Percentiles rank a stretch among this genome's conserved stretches.
Evolutionary conservation across 2,113 vertebrate species (phyloP).

Genomic region (Syngnathus scovelli): DNA sequence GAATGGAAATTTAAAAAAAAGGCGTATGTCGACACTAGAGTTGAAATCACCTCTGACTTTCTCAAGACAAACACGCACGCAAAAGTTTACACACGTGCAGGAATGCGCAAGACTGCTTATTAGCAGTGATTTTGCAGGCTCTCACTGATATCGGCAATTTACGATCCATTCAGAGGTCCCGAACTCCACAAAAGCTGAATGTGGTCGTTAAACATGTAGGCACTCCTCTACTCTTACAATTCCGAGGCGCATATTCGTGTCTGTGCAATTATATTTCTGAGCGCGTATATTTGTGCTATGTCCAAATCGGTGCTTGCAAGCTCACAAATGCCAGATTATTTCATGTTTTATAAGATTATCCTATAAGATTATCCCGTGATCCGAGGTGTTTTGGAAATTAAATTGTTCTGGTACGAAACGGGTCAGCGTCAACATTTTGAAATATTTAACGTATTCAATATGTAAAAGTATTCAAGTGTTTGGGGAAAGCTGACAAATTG

Average conservation of each 20-base stretch:
- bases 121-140: slow-evolving; percentile 36
- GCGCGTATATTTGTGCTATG: not conserved
- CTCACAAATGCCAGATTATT: not conserved
- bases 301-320: not conserved
- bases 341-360: no score
- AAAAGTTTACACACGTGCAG: slow-evolving; percentile 12
- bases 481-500: no score
- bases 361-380: no score
- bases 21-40: not conserved
- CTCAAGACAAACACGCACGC: slow-evolving; percentile 8
- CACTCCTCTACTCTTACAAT: slow-evolving; percentile 2
- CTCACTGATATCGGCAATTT: not conserved
- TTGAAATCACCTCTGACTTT: slow-evolving; percentile 14
- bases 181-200: not conserved
- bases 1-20: not conserved
- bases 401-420: no score
- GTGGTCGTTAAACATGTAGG: slow-evolving; percentile 27
- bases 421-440: no score
- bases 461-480: no score
- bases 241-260: not conserved
- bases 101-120: slow-evolving; percentile 35
- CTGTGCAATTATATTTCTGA: not conserved
- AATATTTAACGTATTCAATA: no score
- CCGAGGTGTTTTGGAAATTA: no score
- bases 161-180: slow-evolving; percentile 18